Percentiles rank a stretch among this genome's conserved stretches.
Conservation (phyloP, 2,888 invertebrate genomes). For the Caenorhabditis drosophilae region DNA sequence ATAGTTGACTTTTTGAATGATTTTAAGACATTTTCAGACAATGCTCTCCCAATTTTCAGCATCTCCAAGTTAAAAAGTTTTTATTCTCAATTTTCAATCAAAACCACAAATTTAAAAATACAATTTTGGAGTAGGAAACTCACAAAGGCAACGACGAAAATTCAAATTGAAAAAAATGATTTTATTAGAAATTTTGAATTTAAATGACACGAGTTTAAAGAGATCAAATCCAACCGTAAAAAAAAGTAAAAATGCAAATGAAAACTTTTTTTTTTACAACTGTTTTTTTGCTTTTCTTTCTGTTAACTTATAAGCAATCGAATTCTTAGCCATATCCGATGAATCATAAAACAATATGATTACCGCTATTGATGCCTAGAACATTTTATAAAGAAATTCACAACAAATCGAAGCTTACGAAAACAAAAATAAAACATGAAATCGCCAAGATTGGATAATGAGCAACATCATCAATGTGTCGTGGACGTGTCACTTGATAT, state of each 20-base stretch:
- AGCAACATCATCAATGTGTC: constrained; percentile 9
- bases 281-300: constrained; percentile 11
- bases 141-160: not conserved
- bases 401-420: constrained; percentile 9
- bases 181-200: not conserved
- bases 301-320: constrained; percentile 16
- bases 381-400: not conserved
- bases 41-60: not conserved
- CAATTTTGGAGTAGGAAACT: too few relatives aligned
- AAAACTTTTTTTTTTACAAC: not conserved
- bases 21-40: not conserved
- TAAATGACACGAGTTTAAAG: not conserved
- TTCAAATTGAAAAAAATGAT: not conserved
- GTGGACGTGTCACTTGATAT: constrained; percentile 1
- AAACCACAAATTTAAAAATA: not conserved
- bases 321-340: constrained; percentile 27
- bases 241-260: too few relatives aligned
- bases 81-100: not conserved
- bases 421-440: not conserved
- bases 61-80: not conserved
- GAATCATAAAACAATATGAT: constrained; percentile 11
- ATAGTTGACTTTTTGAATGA: not conserved
- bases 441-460: constrained; percentile 3
- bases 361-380: constrained; percentile 10
- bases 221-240: too few relatives aligned